Conservation (phyloP, 2,888 invertebrate genomes). For the Tricholauxania praeusta region DNA sequence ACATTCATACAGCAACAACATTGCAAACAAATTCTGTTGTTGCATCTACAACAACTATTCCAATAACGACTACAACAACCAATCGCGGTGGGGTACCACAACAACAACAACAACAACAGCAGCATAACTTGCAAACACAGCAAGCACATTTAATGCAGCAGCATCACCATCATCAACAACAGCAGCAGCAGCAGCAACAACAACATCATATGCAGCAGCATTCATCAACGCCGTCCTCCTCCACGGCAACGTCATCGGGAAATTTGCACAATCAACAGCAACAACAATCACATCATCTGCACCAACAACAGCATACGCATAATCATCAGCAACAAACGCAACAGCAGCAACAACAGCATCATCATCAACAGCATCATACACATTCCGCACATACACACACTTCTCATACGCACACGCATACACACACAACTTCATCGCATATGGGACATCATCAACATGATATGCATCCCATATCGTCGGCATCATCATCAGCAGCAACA, state of each 20-base stretch:
- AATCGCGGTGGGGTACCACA: conserved; percentile 25
- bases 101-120: conserved; percentile 42
- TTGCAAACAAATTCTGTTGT: conserved; percentile 27
- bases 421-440: conserved; percentile 48
- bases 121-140: conserved; percentile 41
- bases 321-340: conserved; percentile 50
- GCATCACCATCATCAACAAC: conserved; percentile 49
- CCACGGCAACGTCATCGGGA: conserved; percentile 40
- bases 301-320: conserved; percentile 48
- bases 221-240: conserved; percentile 21
- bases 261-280: conserved; percentile 43
- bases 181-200: conserved; percentile 51
- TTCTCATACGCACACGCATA: conserved; percentile 41
- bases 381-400: conserved; percentile 46
- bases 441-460: conserved; percentile 48
- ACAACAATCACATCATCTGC: conserved; percentile 45
- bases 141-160: conserved; percentile 42
- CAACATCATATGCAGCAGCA: conserved; percentile 54
- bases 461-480: conserved; percentile 42
- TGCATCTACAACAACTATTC: conserved; percentile 39
- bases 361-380: conserved; percentile 48
- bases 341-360: conserved; percentile 50
- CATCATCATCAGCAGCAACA: conserved; percentile 48
- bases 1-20: conserved; percentile 37
- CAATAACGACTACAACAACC: conserved; percentile 36